Evolutionary conservation across 2,888 invertebrate species (phyloP), one percentile per base, ranked within the genome.

Genomic region (Zygogramma bicolorata): DNA sequence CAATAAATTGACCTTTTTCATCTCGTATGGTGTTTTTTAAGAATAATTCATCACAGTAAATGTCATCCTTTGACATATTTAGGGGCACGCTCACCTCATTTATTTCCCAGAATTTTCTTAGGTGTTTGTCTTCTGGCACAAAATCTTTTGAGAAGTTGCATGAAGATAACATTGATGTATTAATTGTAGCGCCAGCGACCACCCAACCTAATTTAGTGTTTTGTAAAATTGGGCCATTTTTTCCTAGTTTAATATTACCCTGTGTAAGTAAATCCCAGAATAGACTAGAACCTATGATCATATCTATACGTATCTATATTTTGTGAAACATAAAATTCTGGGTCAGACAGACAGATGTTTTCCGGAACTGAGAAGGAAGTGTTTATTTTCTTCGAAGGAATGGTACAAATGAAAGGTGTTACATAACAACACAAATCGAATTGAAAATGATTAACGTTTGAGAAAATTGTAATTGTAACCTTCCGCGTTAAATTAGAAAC

Each of bases 251-350:
- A 8, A 70, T 61, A 63, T 61, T 72, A n/a, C 68, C 68, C 13
- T 68, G 63, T 20, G 3, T 20, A 0, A 75, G 10, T 15, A 76
- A 38, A 62, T 74, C 59, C 70, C 70, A 76, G 60, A 75, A 75
- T 38, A 75, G 49, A 15, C 29, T 61, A n/a, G 70, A 59, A n/a
- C 73, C 75, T 15, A 73, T 71, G 20, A 77, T 34, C 25, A 65
- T 38, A 60, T 73, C 71, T n/a, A n/a, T n/a, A n/a, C n/a, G n/a
- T n/a, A n/a, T n/a, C n/a, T 42, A 76, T 68, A 25, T 68, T 46
- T 15, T 42, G 27, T 4, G 75, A 27, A 38, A 25, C 27, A 38
- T 65, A n/a, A 40, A 74, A 75, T 22, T 46, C 53, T 29, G 60
- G 27, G 29, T 76, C 68, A 25, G 74, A 60, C 61, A 73, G 65